Conservation (phyloP, 2,888 invertebrate genomes). For the Thera obeliscata region DNA sequence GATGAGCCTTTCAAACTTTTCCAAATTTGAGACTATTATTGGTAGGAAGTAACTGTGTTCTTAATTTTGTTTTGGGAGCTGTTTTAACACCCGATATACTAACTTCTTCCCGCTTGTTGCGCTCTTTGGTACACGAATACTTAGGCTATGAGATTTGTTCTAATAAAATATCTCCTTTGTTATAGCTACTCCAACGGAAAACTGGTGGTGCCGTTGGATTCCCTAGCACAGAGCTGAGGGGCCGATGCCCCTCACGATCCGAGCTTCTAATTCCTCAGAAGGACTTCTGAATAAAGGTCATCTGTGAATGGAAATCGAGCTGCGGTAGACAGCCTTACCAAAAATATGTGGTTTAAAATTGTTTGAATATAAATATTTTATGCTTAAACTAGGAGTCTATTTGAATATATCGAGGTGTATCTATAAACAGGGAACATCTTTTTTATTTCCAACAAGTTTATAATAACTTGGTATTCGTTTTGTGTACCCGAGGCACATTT, state of each 20-base stretch:
- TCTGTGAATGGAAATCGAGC: slow-evolving; percentile 51
- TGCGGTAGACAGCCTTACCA: slow-evolving; percentile 36
- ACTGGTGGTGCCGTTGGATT: slow-evolving; percentile 85
- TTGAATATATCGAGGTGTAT: not conserved
- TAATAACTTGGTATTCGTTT: not conserved
- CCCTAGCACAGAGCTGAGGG: slow-evolving; percentile 83
- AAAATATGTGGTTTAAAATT: slow-evolving; percentile 13
- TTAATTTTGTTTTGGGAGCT: slow-evolving; percentile 6
- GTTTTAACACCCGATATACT: slow-evolving; percentile 17
- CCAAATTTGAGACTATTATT: not conserved
- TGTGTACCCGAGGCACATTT: not conserved
- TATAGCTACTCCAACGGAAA: slow-evolving; percentile 84
- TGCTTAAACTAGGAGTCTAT: not conserved
- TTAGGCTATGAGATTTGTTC: not conserved
- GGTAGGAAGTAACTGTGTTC: not conserved
- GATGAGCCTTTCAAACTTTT: not conserved
- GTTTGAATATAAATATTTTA: slow-evolving; percentile 5
- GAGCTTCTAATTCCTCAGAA: slow-evolving; percentile 74
- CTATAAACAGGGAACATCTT: not conserved
- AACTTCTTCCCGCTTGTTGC: slow-evolving; percentile 22
- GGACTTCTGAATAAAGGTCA: slow-evolving; percentile 66
- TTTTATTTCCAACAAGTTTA: not conserved
- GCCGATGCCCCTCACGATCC: slow-evolving; percentile 67
- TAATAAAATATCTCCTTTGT: slow-evolving; percentile 60
- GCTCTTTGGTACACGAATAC: slow-evolving; percentile 6